phyloP scores from a whole-genome alignment of 1,140 invertebrate species.

The Pogonus chalceus region DNA sequence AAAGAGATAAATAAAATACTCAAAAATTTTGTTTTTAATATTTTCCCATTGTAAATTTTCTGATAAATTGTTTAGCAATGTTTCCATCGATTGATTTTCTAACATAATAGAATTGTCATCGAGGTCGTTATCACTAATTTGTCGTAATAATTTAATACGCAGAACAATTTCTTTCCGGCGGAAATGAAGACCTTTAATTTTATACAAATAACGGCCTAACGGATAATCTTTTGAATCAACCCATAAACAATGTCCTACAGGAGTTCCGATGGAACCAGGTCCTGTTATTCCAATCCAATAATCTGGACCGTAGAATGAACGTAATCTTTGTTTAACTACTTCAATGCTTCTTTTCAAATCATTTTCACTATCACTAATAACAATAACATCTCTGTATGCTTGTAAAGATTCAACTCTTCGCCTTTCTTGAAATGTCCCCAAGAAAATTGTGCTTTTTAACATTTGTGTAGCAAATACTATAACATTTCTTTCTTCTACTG shows the following conservation, averaged over 20 bases:
- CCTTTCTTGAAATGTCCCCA: slow-evolving; percentile 24
- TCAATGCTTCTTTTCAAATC: slow-evolving; percentile 21
- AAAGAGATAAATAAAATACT: too few species aligned
- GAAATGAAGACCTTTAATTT: slow-evolving; percentile 23
- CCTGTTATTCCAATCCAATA: slow-evolving; percentile 24
- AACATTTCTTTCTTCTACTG: background rate
- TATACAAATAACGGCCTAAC: slow-evolving; percentile 24
- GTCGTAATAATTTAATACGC: slow-evolving; percentile 20
- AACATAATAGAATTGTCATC: background rate
- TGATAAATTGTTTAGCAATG: background rate
- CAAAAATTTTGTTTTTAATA: slow-evolving; percentile 8
- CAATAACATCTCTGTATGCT: slow-evolving; percentile 23
- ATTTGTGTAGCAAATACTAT: slow-evolving; percentile 18
- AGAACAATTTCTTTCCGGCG: slow-evolving; percentile 21
- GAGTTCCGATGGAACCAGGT: slow-evolving; percentile 21
- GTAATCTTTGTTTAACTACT: slow-evolving; percentile 17
- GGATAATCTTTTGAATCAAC: slow-evolving; percentile 21
- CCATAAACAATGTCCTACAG: slow-evolving; percentile 22
- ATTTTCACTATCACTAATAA: slow-evolving; percentile 17
- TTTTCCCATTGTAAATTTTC: slow-evolving; percentile 8
- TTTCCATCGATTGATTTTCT: background rate
- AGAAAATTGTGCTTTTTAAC: slow-evolving; percentile 22
- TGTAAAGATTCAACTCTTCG: slow-evolving; percentile 21
- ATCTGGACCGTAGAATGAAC: slow-evolving; percentile 7
- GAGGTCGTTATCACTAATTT: slow-evolving; percentile 9